These are phyloP conservation scores for cattle (Bos taurus) DNA, from an alignment of 2,113 vertebrate genomes.

Conservation along the genomic window DNA sequence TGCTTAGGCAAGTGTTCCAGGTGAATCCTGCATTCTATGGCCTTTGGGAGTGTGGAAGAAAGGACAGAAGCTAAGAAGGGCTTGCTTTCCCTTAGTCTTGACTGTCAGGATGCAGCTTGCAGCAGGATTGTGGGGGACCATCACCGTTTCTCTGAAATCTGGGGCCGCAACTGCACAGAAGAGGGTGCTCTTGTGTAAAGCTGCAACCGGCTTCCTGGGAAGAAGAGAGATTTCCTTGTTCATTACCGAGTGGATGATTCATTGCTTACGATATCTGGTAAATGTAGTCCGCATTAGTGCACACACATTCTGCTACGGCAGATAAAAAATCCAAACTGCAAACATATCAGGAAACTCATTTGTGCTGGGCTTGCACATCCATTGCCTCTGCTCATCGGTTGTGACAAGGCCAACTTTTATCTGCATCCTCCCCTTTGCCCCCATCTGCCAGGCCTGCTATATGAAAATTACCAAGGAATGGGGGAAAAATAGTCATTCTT, in stretches of 20 bases:
- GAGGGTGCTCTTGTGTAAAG: slow-evolving; percentile 62
- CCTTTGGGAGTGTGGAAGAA: too few species aligned
- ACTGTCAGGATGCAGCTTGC: rapidly evolving
- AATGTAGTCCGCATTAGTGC: not conserved
- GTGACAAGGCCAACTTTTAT: not conserved
- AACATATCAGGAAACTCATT: not conserved
- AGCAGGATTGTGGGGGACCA: rapidly evolving
- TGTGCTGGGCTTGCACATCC: slow-evolving; percentile 23
- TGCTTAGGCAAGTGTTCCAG: not conserved
- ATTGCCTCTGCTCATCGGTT: slow-evolving; percentile 1
- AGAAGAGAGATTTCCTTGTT: not conserved
- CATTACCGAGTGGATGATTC: slow-evolving; percentile 50
- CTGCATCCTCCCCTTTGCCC: not conserved
- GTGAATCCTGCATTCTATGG: rapidly evolving
- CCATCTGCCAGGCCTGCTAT: not conserved
- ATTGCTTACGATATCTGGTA: slow-evolving; percentile 41
- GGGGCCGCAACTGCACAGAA: slow-evolving; percentile 56
- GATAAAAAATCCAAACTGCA: not conserved
- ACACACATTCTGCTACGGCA: not conserved
- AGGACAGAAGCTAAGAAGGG: too few species aligned
- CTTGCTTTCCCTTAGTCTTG: not conserved
- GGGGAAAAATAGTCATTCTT: not conserved
- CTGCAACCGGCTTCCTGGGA: slow-evolving; percentile 10
- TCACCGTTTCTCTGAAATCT: not conserved
- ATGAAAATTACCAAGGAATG: not conserved